phyloP scores from a whole-genome alignment of 2,888 invertebrate genomes.

The Sylvicola fuscatus region DNA sequence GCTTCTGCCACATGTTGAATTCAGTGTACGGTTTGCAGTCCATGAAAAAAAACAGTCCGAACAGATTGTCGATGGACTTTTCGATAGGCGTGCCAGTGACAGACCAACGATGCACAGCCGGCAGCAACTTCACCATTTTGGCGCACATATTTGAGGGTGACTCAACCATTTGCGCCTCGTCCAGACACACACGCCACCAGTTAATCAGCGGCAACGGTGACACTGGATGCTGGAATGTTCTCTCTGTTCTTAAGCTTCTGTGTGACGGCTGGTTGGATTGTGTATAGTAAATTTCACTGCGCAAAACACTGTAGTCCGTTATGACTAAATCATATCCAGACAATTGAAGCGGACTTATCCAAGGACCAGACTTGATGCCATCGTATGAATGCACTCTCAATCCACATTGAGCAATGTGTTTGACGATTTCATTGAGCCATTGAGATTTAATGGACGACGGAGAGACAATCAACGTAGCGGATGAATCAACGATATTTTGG shows the following conservation, averaged over 20 bases:
- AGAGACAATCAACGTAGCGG: conserved; percentile 50
- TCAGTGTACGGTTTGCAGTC: conserved; percentile 19
- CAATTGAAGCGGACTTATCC: conserved; percentile 32
- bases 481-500: conserved; percentile 19
- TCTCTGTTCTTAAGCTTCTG: conserved; percentile 29
- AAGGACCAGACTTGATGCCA: conserved; percentile 21
- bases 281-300: conserved; percentile 38
- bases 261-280: conserved; percentile 23
- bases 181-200: conserved; percentile 60
- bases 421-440: conserved; percentile 49
- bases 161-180: conserved; percentile 68
- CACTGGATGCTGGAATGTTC: conserved; percentile 37
- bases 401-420: conserved; percentile 31
- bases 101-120: conserved; percentile 46
- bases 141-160: conserved; percentile 33
- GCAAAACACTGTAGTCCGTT: conserved; percentile 44
- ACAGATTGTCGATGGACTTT: conserved; percentile 30
- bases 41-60: conserved; percentile 20
- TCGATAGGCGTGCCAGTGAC: conserved; percentile 55
- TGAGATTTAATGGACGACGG: conserved; percentile 44
- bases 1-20: conserved; percentile 13
- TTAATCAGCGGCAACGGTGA: conserved; percentile 44
- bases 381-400: conserved; percentile 33
- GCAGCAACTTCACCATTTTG: conserved; percentile 19
- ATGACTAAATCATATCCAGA: conserved; percentile 47